phyloP scores from a whole-genome alignment of 1,140 invertebrate genomes.

The Drosophila lacteicornis region DNA sequence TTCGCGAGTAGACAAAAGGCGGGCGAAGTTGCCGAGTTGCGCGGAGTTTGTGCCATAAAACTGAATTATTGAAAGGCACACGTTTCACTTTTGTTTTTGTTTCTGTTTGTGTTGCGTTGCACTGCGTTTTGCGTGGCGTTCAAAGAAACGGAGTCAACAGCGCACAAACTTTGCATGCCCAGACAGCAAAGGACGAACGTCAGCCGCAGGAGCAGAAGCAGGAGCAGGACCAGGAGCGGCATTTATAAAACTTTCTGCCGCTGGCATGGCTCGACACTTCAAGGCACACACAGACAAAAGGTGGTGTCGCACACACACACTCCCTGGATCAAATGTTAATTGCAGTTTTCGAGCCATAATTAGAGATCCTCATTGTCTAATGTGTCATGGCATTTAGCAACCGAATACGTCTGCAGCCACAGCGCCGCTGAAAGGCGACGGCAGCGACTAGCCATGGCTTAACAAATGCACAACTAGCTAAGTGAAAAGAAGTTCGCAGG shows the following conservation, averaged over 20 bases:
- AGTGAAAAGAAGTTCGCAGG: conserved; percentile 11
- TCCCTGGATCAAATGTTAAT: conserved; percentile 75
- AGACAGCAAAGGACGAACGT: conserved; percentile 40
- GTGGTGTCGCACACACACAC: conserved; percentile 16
- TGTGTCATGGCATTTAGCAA: conserved; percentile 79
- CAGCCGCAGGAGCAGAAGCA: conserved; percentile 17
- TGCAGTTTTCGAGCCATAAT: conserved; percentile 79
- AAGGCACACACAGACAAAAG: conserved; percentile 50
- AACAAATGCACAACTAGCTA: conserved; percentile 36
- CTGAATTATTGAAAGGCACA: conserved; percentile 70
- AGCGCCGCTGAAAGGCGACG: conserved; percentile 11
- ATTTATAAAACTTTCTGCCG: conserved; percentile 75
- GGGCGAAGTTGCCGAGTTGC: conserved; percentile 26
- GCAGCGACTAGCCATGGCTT: conserved; percentile 16
- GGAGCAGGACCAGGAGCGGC: conserved; percentile 26
- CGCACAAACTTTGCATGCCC: conserved; percentile 48
- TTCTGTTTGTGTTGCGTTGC: conserved; percentile 53
- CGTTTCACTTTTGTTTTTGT: conserved; percentile 69
- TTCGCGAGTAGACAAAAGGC: conserved; percentile 42
- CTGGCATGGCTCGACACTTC: conserved; percentile 71
- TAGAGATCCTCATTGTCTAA: conserved; percentile 79
- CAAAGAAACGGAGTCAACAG: conserved; percentile 79
- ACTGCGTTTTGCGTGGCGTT: conserved; percentile 28
- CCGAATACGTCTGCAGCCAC: conserved; percentile 44
- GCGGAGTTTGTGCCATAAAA: conserved; percentile 65